Conservation (phyloP, 2,797 vertebrate genomes). For the Mus spretus region DNA sequence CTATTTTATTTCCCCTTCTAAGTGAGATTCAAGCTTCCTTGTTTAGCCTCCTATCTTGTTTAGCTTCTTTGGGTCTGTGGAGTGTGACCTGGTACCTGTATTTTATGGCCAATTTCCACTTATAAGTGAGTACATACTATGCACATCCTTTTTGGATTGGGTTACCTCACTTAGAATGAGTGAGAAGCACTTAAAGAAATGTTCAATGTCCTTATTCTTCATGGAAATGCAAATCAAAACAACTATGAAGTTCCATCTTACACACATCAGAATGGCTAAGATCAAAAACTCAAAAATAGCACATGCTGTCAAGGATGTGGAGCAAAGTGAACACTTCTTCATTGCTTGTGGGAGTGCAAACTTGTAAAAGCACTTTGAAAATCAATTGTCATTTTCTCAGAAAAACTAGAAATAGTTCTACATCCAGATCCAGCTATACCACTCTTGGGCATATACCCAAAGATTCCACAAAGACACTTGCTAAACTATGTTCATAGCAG, state of each 20-base stretch:
- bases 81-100: not conserved
- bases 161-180: not conserved
- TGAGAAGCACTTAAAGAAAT: not conserved
- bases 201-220: not conserved
- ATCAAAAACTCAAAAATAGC: not conserved
- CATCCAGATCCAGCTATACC: not conserved
- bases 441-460: not conserved
- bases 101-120: not conserved
- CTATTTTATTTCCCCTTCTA: not conserved
- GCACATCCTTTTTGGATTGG: not conserved
- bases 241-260: not conserved
- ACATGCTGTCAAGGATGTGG: not conserved
- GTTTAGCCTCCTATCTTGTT: not conserved
- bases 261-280: not conserved
- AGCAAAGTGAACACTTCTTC: not conserved
- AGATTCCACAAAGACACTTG: not conserved
- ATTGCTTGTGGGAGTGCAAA: not conserved
- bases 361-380: not conserved
- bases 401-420: not conserved
- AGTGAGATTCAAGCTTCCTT: not conserved
- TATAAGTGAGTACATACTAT: not conserved
- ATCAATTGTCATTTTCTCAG: not conserved
- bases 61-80: not conserved
- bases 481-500: not conserved
- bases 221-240: not conserved